Evolutionary conservation across 2,888 invertebrate species (phyloP).

Genomic region (Acanthosepion pharaonis): DNA sequence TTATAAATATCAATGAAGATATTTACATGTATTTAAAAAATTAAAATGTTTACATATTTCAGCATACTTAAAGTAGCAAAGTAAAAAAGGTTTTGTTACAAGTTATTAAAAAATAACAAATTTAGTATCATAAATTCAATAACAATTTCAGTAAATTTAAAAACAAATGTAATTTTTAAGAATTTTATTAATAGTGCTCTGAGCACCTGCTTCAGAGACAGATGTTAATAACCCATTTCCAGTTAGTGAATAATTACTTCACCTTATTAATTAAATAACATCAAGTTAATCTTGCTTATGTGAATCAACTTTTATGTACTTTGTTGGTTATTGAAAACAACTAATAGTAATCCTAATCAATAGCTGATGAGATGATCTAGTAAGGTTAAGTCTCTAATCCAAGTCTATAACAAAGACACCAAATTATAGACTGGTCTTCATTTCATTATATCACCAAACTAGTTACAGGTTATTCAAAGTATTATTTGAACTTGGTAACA

Average conservation of each 20-base stretch:
- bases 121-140: too few species aligned
- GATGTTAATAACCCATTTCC: not conserved
- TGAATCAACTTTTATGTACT: slow-evolving; percentile 7
- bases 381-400: not conserved
- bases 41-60: too few species aligned
- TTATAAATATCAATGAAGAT: too few species aligned
- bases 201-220: not conserved
- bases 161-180: too few species aligned
- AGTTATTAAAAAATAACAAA: too few species aligned
- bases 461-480: too few species aligned
- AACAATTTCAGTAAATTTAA: too few species aligned
- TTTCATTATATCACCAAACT: not conserved
- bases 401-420: not conserved
- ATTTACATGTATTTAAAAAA: too few species aligned
- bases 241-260: not conserved
- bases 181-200: too few species aligned
- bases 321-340: not conserved
- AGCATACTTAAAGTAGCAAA: too few species aligned
- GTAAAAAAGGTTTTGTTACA: too few species aligned
- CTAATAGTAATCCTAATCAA: not conserved
- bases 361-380: not conserved
- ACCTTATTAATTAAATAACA: not conserved
- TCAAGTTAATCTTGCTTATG: not conserved
- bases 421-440: not conserved
- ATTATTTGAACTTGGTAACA: too few species aligned